Base-by-base conservation (phyloP, 2,888 invertebrate genomes). In the Microctonus hyperodae region DNA sequence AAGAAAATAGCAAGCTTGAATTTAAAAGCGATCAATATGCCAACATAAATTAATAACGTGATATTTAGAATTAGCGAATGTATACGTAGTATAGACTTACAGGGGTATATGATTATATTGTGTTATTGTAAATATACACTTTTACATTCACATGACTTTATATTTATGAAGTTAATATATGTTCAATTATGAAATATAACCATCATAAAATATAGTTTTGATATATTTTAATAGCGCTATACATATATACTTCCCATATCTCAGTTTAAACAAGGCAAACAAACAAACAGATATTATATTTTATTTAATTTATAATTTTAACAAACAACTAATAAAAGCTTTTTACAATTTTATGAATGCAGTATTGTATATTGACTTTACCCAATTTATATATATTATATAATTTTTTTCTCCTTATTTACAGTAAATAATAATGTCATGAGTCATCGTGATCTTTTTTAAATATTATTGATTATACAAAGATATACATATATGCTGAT, bases 11-110 rank as follows among this genome's bases (percentile, higher is more conserved):
- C 22, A 25, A 51, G 23, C n/a, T 58, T 37, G 65, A 64, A 68
- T 68, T 66, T 63, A 37, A 55, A 63, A 68, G 53, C 61, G 44
- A 63, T 55, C 67, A 71, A 71, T 72, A 25, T 59, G 64, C 65
- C n/a, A 68, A 69, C 70, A 70, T 72, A 70, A 72, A 72, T 63
- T 63, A 63, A 64, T 61, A 51, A 64, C 28, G 58, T 25, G 67
- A 50, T 56, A 60, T 68, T 69, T 64, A 22, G 48, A 63, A 68
- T 51, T 51, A 51, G 25, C 23, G 25, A 51, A 13, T 51, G 51
- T 20, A 10, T n/a, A 48, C 11, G 50, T 51, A 0, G 51, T 2
- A 51, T 28, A 28, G 3, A 28, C 28, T 5, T 28, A 28, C 7
- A 28, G 3, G 28, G 3, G 28, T 44, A 44, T 44, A 16, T 20